A percentile compares a stretch with the other conserved stretches of the same genome.
Evolutionary conservation across 2,113 vertebrate genomes (phyloP).

Genomic region (Nestor notabilis): DNA sequence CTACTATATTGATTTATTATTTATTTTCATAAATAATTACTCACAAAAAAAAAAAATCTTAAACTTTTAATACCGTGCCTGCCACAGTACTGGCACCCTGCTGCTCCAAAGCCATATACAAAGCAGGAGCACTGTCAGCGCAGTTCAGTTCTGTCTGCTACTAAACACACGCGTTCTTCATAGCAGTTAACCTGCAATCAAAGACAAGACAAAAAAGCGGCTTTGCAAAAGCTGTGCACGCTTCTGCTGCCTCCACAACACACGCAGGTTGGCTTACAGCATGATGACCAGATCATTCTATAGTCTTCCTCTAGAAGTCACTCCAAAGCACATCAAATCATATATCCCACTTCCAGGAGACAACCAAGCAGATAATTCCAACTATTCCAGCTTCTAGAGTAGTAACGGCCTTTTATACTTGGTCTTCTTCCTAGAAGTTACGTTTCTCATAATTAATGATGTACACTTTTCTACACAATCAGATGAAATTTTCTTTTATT

Average conservation of each 20-base stretch:
- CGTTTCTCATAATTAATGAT: background rate
- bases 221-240: background rate
- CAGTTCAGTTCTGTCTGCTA: background rate
- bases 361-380: background rate
- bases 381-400: background rate
- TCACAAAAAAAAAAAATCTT: background rate
- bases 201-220: background rate
- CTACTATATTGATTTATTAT: slow-evolving; percentile 18
- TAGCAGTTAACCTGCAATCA: background rate
- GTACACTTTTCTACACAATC: background rate
- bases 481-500: background rate
- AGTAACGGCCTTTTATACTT: background rate
- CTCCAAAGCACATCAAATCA: background rate
- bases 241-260: background rate
- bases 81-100: background rate
- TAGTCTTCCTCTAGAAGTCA: background rate
- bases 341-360: background rate
- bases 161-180: accelerated
- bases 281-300: accelerated
- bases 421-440: background rate
- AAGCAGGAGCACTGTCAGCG: background rate
- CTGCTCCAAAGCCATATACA: background rate
- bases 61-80: background rate
- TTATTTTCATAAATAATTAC: slow-evolving; percentile 42
- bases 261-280: background rate